Conservation (phyloP, 2,797 vertebrate species). For the Rhyacichthys aspro region DNA sequence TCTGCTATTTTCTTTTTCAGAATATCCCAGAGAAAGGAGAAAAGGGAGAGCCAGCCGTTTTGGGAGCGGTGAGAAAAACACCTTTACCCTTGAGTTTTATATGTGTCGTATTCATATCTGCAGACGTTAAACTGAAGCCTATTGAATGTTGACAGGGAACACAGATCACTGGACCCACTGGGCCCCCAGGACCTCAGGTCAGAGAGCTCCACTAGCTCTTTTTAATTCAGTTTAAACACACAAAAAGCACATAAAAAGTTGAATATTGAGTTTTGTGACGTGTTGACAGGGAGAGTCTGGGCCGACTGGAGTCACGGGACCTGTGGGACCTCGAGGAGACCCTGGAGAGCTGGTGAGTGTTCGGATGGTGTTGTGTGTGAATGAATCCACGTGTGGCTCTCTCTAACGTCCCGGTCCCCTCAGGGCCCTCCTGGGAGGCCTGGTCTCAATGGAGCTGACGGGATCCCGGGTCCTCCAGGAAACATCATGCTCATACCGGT, state of each 20-base stretch:
- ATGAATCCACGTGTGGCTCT: neutral
- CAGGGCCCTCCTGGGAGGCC: slow-evolving; percentile 90
- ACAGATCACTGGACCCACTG: slow-evolving; percentile 72
- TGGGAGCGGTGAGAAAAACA: slow-evolving; percentile 81
- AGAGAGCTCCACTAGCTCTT: slow-evolving; percentile 19
- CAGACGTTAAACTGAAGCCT: neutral
- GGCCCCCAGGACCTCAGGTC: slow-evolving; percentile 76
- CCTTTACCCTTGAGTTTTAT: slow-evolving; percentile 1
- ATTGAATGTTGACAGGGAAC: slow-evolving; percentile 65
- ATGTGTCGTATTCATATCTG: neutral
- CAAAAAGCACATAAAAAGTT: neutral
- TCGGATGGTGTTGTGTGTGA: slow-evolving; percentile 21
- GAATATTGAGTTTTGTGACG: neutral
- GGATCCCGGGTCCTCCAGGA: slow-evolving; percentile 92
- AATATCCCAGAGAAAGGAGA: slow-evolving; percentile 80
- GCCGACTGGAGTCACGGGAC: slow-evolving; percentile 86
- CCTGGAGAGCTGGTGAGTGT: slow-evolving; percentile 91
- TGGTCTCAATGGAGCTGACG: slow-evolving; percentile 92
- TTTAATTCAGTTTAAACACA: too few species aligned
- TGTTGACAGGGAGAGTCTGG: slow-evolving; percentile 74
- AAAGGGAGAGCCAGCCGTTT: slow-evolving; percentile 81
- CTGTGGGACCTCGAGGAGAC: slow-evolving; percentile 88
- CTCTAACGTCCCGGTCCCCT: slow-evolving; percentile 29
- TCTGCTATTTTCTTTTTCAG: slow-evolving; percentile 31
- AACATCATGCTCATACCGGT: slow-evolving; percentile 95